Conservation (phyloP, 2,797 vertebrate genomes). For the Octomys mimax region DNA sequence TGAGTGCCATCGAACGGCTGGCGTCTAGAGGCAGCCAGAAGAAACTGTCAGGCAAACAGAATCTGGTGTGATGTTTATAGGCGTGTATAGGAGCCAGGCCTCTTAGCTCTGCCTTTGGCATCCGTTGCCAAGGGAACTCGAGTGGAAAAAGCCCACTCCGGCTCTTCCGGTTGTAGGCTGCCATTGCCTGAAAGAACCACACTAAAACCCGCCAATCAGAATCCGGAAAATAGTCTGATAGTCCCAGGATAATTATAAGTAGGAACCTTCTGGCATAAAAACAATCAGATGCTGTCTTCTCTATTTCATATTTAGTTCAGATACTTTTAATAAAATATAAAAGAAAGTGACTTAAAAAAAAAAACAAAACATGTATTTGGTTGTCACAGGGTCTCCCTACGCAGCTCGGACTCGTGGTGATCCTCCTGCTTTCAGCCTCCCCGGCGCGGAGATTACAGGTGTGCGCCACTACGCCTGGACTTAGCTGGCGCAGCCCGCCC, state of each 20-base stretch:
- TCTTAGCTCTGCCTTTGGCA: slow-evolving; percentile 27
- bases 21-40: slow-evolving; percentile 45
- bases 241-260: slow-evolving; percentile 6
- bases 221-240: slow-evolving; percentile 52
- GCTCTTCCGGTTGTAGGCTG: slow-evolving; percentile 53
- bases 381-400: too few relatives aligned
- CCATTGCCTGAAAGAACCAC: slow-evolving; percentile 63
- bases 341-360: not conserved
- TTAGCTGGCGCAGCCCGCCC: too few relatives aligned
- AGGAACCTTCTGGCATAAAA: not conserved
- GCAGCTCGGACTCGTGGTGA: too few relatives aligned
- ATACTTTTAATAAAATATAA: slow-evolving; percentile 41
- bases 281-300: not conserved
- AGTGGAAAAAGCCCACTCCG: not conserved
- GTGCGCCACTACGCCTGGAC: too few relatives aligned
- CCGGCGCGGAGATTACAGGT: too few relatives aligned
- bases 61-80: slow-evolving; percentile 61
- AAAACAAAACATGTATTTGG: too few relatives aligned
- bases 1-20: slow-evolving; percentile 29
- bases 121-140: slow-evolving; percentile 41
- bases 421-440: too few relatives aligned
- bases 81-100: slow-evolving; percentile 17
- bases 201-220: slow-evolving; percentile 32
- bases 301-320: slow-evolving; percentile 7
- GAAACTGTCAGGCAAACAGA: slow-evolving; percentile 73